Evolutionary conservation across 92 coral and sea anemone genomes (phyloP).

Genomic region (Galaxea fascicularis): DNA sequence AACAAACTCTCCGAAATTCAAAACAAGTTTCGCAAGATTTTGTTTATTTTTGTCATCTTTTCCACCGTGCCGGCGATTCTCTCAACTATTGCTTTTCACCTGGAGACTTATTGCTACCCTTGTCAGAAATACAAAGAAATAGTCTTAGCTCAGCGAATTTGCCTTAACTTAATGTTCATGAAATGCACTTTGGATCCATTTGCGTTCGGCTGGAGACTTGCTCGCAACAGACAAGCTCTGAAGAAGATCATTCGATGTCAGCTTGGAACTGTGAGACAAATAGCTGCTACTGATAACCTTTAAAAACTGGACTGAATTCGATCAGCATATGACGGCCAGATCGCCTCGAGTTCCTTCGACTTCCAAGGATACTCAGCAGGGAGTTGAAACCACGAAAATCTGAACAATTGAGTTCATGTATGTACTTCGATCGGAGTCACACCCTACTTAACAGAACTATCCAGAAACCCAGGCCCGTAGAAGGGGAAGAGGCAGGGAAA

Average conservation of each 20-base stretch:
- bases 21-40: conserved; percentile 27
- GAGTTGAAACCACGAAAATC: no score
- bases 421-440: no score
- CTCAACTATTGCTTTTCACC: conserved; percentile 21
- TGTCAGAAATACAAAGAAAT: conserved; percentile 20
- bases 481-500: no score
- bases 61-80: conserved; percentile 48
- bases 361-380: no score
- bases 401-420: no score
- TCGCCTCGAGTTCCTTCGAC: no score
- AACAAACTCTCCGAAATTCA: conserved; percentile 19
- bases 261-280: background rate
- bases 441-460: no score
- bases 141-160: conserved; percentile 4
- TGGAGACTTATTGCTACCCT: conserved; percentile 9
- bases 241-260: conserved; percentile 13
- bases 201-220: conserved; percentile 44
- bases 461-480: no score
- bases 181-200: conserved; percentile 44
- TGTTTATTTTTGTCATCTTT: conserved; percentile 33
- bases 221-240: conserved; percentile 41
- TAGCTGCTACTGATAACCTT: background rate
- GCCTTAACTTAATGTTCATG: conserved; percentile 29
- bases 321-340: no score
- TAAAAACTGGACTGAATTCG: background rate